Conservation (phyloP, 2,888 invertebrate species). For the Sphecodes monilicornis region DNA sequence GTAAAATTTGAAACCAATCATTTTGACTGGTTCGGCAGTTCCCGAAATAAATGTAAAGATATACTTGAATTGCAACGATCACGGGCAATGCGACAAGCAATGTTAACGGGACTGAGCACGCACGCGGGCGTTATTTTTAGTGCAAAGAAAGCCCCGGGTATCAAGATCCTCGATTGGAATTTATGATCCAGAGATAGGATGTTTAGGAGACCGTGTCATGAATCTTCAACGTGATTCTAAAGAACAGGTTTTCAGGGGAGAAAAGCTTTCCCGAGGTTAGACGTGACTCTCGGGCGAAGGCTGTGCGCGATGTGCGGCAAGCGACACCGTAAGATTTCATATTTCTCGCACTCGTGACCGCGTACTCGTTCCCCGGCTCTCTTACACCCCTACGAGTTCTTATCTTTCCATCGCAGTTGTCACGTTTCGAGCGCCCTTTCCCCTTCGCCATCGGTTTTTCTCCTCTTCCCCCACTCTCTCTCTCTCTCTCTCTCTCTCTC, state of each 20-base stretch:
- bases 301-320: neutral
- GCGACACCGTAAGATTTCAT: constrained; percentile 56
- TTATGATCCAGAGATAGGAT: constrained; percentile 14
- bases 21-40: no score
- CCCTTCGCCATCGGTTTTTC: neutral
- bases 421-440: constrained; percentile 20
- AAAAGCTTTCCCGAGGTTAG: constrained; percentile 28
- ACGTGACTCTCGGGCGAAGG: constrained; percentile 40
- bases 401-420: constrained; percentile 29
- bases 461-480: neutral
- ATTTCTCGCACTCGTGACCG: constrained; percentile 56
- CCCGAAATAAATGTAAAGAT: no score
- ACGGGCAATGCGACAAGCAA: neutral
- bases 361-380: constrained; percentile 29
- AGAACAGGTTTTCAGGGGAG: constrained; percentile 47
- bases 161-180: constrained; percentile 15
- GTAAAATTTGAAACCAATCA: no score
- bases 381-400: constrained; percentile 23
- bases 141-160: neutral
- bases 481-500: neutral
- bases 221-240: constrained; percentile 47
- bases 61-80: neutral
- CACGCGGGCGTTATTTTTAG: neutral
- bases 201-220: constrained; percentile 44
- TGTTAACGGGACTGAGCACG: neutral